phyloP scores from a whole-genome alignment of 1,140 invertebrate species.

The Copidosoma floridanum region DNA sequence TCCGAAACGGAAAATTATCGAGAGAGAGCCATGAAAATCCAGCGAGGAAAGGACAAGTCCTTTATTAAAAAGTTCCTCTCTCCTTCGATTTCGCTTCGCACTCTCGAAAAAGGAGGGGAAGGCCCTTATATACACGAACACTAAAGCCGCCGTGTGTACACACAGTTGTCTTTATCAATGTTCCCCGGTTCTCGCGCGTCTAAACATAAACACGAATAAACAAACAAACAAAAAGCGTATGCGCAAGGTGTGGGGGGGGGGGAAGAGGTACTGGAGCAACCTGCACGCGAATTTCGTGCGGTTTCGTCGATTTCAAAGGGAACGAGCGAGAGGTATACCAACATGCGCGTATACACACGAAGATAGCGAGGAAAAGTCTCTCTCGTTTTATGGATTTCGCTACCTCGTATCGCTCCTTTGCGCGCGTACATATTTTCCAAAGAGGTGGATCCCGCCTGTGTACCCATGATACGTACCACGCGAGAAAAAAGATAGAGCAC shows the following conservation, averaged over 20 bases:
- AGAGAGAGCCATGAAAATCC: neutral
- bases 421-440: neutral
- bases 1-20: slow-evolving; percentile 27
- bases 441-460: too few species aligned
- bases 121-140: neutral
- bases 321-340: neutral
- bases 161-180: slow-evolving; percentile 7
- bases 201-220: neutral
- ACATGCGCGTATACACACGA: neutral
- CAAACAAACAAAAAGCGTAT: neutral
- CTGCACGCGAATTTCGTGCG: slow-evolving; percentile 4
- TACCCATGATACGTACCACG: too few species aligned
- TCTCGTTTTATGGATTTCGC: slow-evolving; percentile 21
- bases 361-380: neutral
- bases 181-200: neutral
- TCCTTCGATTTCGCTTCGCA: neutral
- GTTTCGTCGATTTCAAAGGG: slow-evolving; percentile 15
- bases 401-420: slow-evolving; percentile 5
- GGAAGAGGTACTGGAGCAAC: neutral
- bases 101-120: neutral
- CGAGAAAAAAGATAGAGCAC: too few species aligned
- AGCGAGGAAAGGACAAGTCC: neutral
- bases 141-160: neutral
- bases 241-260: too few species aligned
- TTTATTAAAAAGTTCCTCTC: slow-evolving; percentile 12